Percentiles rank a stretch among this genome's conserved stretches.
phyloP scores from a whole-genome alignment of 2,113 vertebrate species.

The Sinocyclocheilus grahami region DNA sequence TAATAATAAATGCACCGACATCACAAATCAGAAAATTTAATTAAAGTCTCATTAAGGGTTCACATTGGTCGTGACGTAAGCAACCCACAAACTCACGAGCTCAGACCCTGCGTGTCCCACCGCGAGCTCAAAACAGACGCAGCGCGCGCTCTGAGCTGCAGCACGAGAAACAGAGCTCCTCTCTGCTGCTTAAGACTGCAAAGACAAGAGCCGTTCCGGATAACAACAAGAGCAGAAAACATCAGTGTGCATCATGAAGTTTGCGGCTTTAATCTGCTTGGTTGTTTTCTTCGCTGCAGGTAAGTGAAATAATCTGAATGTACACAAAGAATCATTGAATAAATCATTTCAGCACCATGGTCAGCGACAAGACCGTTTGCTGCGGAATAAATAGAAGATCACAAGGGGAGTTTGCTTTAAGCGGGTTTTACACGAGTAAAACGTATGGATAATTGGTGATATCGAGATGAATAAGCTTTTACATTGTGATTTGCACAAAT shows the following conservation, averaged over 20 bases:
- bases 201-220: neutral
- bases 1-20: neutral
- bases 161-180: neutral
- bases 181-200: neutral
- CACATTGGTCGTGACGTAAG: slow-evolving; percentile 26
- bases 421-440: neutral
- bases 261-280: slow-evolving; percentile 52
- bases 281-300: slow-evolving; percentile 62
- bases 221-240: neutral
- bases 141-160: slow-evolving; percentile 16
- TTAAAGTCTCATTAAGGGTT: neutral
- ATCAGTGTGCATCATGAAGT: slow-evolving; percentile 64
- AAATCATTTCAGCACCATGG: slow-evolving; percentile 73
- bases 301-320: slow-evolving; percentile 52
- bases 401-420: neutral
- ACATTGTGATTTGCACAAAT: neutral
- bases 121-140: slow-evolving; percentile 34
- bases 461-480: neutral
- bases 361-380: slow-evolving; percentile 60
- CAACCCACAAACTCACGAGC: slow-evolving; percentile 23
- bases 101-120: slow-evolving; percentile 10
- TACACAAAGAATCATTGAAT: neutral
- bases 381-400: neutral
- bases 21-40: neutral
- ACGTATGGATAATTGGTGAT: neutral